A percentile compares a stretch with the other conserved stretches of the same genome.
These are phyloP conservation scores for Brachirus orientalis DNA, from an alignment of 2,113 vertebrate genomes.

Conservation along the genomic window DNA sequence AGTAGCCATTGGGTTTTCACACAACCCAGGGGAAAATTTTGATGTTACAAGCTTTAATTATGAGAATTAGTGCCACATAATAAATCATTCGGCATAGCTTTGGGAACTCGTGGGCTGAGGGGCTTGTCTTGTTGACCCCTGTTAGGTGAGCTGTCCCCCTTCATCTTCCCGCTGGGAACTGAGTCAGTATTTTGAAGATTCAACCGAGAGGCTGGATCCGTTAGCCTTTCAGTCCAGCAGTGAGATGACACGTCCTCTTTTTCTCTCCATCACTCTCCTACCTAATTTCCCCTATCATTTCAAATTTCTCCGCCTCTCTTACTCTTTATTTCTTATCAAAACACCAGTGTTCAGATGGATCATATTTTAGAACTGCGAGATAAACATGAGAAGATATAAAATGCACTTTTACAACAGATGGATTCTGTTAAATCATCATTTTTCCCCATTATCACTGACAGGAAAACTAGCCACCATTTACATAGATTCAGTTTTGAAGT, in stretches of 20 bases:
- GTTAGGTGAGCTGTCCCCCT: conserved; percentile 27
- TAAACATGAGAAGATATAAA: neutral
- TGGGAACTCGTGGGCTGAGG: conserved; percentile 11
- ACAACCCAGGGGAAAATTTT: conserved; percentile 19
- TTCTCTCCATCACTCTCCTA: neutral
- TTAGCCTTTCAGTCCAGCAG: conserved; percentile 8
- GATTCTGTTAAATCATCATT: too few species aligned
- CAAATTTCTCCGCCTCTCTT: conserved; percentile 22
- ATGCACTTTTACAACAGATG: too few species aligned
- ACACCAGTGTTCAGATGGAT: conserved; percentile 8
- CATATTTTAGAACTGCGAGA: conserved; percentile 5
- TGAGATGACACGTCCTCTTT: conserved; percentile 17
- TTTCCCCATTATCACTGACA: too few species aligned
- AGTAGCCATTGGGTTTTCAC: conserved; percentile 24
- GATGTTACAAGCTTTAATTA: conserved; percentile 57
- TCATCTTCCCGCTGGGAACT: conserved; percentile 27
- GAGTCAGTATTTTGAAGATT: conserved; percentile 55
- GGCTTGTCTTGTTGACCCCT: conserved; percentile 34
- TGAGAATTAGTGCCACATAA: conserved; percentile 48
- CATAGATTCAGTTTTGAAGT: too few species aligned
- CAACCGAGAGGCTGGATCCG: conserved; percentile 9
- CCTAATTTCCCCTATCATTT: conserved; percentile 30
- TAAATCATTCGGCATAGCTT: conserved; percentile 52
- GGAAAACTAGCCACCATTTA: too few species aligned
- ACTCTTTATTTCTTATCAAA: neutral